Percentiles rank a stretch among this genome's conserved stretches.
Conservation (phyloP, 2,797 vertebrate genomes). For the Caiman crocodilus region DNA sequence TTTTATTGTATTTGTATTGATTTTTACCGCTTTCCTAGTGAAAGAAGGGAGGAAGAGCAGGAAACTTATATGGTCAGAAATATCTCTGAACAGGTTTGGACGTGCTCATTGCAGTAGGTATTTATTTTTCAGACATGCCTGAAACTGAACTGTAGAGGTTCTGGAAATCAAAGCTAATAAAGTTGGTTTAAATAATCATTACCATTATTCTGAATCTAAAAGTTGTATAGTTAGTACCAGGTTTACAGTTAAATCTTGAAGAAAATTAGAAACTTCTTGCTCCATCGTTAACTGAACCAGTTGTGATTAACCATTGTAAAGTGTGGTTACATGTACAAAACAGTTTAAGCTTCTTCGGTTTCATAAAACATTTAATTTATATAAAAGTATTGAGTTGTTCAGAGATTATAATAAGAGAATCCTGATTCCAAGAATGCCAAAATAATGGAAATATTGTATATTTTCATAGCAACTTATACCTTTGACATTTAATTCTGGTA, state of each 20-base stretch:
- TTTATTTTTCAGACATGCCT: constrained; percentile 58
- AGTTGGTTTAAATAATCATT: too few relatives aligned
- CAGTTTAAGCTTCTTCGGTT: background rate
- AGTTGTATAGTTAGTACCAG: background rate
- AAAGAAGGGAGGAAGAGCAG: constrained; percentile 18
- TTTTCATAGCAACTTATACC: background rate
- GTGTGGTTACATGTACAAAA: background rate
- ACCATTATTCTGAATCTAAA: too few relatives aligned
- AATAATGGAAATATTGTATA: background rate
- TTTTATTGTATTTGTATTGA: constrained; percentile 55
- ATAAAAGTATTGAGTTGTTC: background rate
- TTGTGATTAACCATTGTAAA: background rate
- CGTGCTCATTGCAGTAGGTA: constrained; percentile 21
- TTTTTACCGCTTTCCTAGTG: constrained; percentile 40
- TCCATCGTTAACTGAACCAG: background rate
- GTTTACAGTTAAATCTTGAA: background rate
- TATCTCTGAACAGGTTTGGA: constrained; percentile 51
- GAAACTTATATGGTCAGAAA: background rate
- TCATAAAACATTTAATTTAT: background rate
- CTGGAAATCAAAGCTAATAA: constrained; percentile 37
- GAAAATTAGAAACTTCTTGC: constrained; percentile 2
- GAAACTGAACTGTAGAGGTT: constrained; percentile 30
- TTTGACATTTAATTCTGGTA: background rate
- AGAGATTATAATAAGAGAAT: background rate
- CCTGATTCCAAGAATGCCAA: background rate